Base-by-base conservation (phyloP, 2,113 vertebrate genomes). In the Vireo altiloquus region DNA sequence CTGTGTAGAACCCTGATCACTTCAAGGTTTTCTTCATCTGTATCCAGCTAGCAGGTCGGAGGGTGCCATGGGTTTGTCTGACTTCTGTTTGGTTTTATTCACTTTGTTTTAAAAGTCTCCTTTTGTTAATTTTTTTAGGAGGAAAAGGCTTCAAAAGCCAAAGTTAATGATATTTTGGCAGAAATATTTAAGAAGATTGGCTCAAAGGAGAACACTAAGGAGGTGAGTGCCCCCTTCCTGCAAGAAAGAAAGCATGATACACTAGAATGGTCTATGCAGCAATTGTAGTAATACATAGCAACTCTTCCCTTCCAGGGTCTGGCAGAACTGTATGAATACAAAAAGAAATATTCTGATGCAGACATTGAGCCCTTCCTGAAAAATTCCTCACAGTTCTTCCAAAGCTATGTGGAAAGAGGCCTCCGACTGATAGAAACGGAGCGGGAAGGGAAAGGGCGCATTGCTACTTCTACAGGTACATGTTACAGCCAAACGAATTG, bases 181-280 rank as follows among this genome's bases (percentile, higher is more conserved):
- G 99, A 99, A 95, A 99, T 99, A 97, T 99, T 99, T 96, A 99
- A 99, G 98, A 99, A 99, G 98, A 99, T 99, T 68, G 99, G 99
- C 52, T 99, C 99, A 84, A 99, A 99, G 97, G 99, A 99, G 95
- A 99, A 99, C 91, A 99, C 99, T 25, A 99, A 99, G 95, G 99
- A 99, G 99, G 99, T 98, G 79, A 97, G 97, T 61, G 24, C 7
- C 60, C 31, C 64, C 25, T 74, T 82, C 31, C 54, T n/a, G 30
- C 33, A 63, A 60, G 35, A 42, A 71, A 30, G 42, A 65, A 20
- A 30, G 39, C 13, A 3, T 8, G 13, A 11, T 53, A n/a, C 3
- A 0, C 40, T 46, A 56, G 61, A 64, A 40, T 37, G 30, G 47
- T 52, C 8, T 59, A 44, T 66, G 31, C 71, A 69, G n/a, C 60